phyloP scores from a whole-genome alignment of 1,140 invertebrate species.

The Diachasmimorpha longicaudata region DNA sequence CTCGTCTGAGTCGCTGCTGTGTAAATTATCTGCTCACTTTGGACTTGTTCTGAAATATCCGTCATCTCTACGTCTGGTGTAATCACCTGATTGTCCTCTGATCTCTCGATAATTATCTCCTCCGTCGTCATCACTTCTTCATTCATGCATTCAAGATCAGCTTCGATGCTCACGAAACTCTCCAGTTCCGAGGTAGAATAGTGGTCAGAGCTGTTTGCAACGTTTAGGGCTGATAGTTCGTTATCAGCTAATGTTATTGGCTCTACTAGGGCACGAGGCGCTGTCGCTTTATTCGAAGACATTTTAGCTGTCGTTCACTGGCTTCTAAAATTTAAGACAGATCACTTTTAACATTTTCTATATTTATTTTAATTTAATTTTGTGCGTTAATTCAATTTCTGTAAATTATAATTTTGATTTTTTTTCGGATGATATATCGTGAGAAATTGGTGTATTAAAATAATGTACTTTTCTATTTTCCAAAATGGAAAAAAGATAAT shows the following conservation, averaged over 20 bases:
- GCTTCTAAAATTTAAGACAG: too few relatives aligned
- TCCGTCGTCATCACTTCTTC: slow-evolving; percentile 58
- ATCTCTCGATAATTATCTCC: slow-evolving; percentile 29
- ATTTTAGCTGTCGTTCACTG: background rate
- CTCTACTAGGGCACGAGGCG: slow-evolving; percentile 51
- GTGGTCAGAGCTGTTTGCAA: slow-evolving; percentile 44
- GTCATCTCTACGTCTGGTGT: slow-evolving; percentile 17
- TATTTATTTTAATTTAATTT: too few relatives aligned
- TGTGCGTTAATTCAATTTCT: too few relatives aligned
- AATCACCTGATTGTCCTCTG: slow-evolving; percentile 3
- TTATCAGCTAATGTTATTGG: slow-evolving; percentile 47
- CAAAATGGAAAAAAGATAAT: too few relatives aligned
- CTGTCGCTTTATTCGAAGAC: slow-evolving; percentile 44
- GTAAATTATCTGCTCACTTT: slow-evolving; percentile 44
- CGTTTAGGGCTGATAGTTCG: slow-evolving; percentile 49
- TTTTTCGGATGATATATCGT: slow-evolving; percentile 17
- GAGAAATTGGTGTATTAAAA: background rate
- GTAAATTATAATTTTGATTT: too few relatives aligned
- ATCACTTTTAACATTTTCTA: too few relatives aligned
- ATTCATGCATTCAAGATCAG: slow-evolving; percentile 59
- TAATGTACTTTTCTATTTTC: background rate
- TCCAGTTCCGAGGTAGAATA: slow-evolving; percentile 56
- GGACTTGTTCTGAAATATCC: slow-evolving; percentile 11
- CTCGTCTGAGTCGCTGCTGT: slow-evolving; percentile 51
- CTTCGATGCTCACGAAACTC: slow-evolving; percentile 57